phyloP scores from a whole-genome alignment of 2,113 vertebrate species.

The Piliocolobus tephrosceles region DNA sequence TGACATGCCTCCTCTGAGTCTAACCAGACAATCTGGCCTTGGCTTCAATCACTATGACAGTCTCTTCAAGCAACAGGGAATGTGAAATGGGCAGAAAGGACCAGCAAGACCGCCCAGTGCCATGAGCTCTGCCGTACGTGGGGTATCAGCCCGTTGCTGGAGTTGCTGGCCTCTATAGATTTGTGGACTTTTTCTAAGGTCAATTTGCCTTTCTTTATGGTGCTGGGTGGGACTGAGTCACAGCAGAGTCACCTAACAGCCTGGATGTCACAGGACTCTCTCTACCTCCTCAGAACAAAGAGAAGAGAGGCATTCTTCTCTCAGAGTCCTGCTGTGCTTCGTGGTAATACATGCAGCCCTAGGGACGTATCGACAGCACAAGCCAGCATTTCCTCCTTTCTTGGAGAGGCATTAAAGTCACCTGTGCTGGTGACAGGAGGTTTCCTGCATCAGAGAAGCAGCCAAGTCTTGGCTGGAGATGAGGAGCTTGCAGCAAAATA shows the following conservation, averaged over 20 bases:
- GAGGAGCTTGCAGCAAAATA: neutral
- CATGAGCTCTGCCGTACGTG: fast-evolving
- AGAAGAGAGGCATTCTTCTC: neutral
- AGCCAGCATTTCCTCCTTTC: neutral
- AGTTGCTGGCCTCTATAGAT: neutral
- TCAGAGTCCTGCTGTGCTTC: neutral
- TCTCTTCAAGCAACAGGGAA: neutral
- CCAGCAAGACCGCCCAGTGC: fast-evolving
- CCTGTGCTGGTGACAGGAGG: neutral
- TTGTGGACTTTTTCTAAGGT: neutral
- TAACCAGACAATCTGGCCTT: neutral
- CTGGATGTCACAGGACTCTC: neutral
- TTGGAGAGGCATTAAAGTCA: neutral
- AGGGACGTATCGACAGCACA: neutral
- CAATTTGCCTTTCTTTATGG: neutral
- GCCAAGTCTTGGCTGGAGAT: neutral
- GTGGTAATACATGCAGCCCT: neutral
- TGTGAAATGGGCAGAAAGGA: neutral
- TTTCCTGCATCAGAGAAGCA: neutral
- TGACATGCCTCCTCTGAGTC: neutral
- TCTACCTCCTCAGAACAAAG: neutral
- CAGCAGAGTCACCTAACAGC: neutral
- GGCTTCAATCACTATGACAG: neutral
- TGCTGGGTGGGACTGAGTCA: neutral
- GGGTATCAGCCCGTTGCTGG: no score